These are phyloP conservation scores for Patella pellucida DNA, from an alignment of 2,888 invertebrate genomes.

Conservation along the genomic window DNA sequence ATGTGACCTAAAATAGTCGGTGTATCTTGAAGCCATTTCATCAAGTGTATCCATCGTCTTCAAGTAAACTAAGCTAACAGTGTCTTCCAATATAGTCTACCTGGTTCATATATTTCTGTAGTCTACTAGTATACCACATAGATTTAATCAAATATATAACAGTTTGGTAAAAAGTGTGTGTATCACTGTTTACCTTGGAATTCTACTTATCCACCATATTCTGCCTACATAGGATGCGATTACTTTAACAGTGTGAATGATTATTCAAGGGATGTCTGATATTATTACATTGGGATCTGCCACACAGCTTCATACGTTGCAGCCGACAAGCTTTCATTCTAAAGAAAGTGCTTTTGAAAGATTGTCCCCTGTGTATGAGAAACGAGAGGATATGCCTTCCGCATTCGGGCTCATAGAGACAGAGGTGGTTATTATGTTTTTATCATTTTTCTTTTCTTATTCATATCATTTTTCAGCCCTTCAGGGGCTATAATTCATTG, in stretches of 20 bases:
- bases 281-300: constrained; percentile 19
- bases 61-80: constrained; percentile 20
- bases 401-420: constrained; percentile 42
- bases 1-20: constrained; percentile 30
- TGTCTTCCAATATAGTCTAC: constrained; percentile 9
- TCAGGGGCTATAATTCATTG: not conserved
- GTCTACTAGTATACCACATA: too few relatives aligned
- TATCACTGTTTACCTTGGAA: not conserved
- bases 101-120: too few relatives aligned
- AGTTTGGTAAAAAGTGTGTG: too few relatives aligned
- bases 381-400: constrained; percentile 47
- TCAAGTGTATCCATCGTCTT: constrained; percentile 3
- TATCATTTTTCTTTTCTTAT: not conserved
- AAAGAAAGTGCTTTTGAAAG: constrained; percentile 26
- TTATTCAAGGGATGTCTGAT: constrained; percentile 21
- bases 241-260: constrained; percentile 6
- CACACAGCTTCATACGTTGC: constrained; percentile 11
- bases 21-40: constrained; percentile 15
- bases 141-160: too few relatives aligned
- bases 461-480: not conserved
- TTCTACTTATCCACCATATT: constrained; percentile 13
- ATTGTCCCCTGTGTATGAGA: constrained; percentile 41
- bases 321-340: constrained; percentile 15
- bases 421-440: constrained; percentile 30
- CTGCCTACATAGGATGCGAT: constrained; percentile 13